These are phyloP conservation scores for Hydriomena furcata DNA, from an alignment of 2,888 invertebrate genomes.

Conservation along the genomic window DNA sequence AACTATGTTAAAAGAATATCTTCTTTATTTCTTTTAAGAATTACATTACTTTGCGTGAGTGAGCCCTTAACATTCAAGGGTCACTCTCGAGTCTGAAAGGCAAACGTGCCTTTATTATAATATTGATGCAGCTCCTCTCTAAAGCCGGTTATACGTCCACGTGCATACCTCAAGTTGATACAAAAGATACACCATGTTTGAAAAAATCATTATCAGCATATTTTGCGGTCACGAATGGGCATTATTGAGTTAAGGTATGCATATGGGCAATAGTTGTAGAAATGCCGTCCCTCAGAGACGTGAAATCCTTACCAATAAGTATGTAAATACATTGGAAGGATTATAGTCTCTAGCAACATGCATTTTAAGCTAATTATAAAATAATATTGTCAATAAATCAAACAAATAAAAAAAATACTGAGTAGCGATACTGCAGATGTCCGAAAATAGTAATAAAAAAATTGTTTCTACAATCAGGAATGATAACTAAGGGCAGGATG, in stretches of 20 bases:
- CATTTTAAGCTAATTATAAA: conserved; percentile 24
- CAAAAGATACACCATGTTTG: neutral
- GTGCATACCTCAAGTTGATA: conserved; percentile 1
- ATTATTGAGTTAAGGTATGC: neutral
- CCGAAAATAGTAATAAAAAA: neutral
- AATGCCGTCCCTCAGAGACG: conserved; percentile 30
- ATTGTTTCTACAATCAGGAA: neutral
- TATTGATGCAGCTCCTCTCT: neutral
- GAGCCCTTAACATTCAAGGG: neutral
- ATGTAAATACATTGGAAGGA: neutral
- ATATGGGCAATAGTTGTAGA: conserved; percentile 19
- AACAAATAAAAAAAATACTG: neutral
- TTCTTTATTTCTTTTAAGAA: neutral
- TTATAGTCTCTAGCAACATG: conserved; percentile 10
- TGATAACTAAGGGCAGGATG: conserved; percentile 11
- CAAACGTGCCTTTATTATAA: conserved; percentile 1
- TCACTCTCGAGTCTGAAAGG: neutral
- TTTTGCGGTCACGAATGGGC: no score
- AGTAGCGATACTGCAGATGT: neutral
- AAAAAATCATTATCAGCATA: neutral
- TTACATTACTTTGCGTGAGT: neutral
- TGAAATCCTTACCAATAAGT: neutral
- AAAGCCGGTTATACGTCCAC: conserved; percentile 9
- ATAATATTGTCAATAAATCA: conserved; percentile 15
- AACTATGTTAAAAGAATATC: neutral